Percentiles rank a stretch among this genome's conserved stretches.
Evolutionary conservation across 2,888 invertebrate species (phyloP).

Genomic region (Idaea straminata): DNA sequence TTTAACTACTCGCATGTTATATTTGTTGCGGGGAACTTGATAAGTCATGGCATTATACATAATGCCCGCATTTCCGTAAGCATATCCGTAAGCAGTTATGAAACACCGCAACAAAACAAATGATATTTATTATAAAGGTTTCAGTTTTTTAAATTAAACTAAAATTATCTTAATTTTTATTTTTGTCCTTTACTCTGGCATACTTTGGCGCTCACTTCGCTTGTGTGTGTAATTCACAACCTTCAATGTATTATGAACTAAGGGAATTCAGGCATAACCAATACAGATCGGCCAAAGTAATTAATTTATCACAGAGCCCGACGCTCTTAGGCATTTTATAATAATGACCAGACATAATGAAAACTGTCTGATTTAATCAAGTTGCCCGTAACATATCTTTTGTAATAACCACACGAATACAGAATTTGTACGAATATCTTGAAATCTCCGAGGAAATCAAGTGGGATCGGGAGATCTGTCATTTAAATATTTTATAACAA

Average conservation of each 20-base stretch:
- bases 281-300: background rate
- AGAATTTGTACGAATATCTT: conserved; percentile 38
- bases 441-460: conserved; percentile 40
- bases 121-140: too few species aligned
- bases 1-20: conserved; percentile 31
- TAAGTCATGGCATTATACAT: background rate
- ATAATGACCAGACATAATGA: background rate
- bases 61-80: background rate
- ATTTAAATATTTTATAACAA: conserved; percentile 27
- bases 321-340: too few species aligned
- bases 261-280: background rate
- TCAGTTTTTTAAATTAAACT: too few species aligned
- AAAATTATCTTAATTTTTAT: too few species aligned
- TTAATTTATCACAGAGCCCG: background rate
- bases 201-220: too few species aligned
- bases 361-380: conserved; percentile 3
- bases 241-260: too few species aligned
- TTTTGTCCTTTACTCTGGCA: too few species aligned
- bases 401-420: conserved; percentile 28
- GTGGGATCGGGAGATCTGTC: conserved; percentile 23
- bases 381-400: conserved; percentile 2
- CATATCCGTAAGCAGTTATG: background rate
- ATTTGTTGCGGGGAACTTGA: background rate
- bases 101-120: too few species aligned
- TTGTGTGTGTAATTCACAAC: too few species aligned